Conservation (phyloP, 2,797 vertebrate species). For the Rhinella marina region DNA sequence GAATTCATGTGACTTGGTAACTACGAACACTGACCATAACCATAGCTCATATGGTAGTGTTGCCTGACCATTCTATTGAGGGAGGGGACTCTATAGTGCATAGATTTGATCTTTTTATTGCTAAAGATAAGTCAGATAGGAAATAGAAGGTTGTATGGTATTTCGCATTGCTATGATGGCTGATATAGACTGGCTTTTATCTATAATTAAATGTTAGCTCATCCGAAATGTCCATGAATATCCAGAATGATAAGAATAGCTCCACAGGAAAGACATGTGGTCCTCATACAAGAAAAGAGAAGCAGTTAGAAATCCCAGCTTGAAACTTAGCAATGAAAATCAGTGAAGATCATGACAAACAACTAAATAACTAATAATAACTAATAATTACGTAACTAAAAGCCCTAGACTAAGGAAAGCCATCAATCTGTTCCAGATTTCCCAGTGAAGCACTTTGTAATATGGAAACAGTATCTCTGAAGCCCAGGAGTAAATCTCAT, state of each 20-base stretch:
- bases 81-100: background rate
- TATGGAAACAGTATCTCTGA: background rate
- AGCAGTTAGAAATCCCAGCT: background rate
- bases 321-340: background rate
- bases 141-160: conserved; percentile 3
- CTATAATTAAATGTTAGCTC: background rate
- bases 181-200: background rate
- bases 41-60: too few relatives aligned
- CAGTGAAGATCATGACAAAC: background rate
- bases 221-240: too few relatives aligned
- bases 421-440: conserved; percentile 8
- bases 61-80: background rate
- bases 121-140: background rate
- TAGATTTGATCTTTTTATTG: background rate
- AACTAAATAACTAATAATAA: background rate
- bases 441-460: background rate
- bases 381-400: background rate
- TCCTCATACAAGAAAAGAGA: background rate
- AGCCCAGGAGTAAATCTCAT: background rate
- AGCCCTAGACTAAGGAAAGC: background rate
- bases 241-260: background rate
- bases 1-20: too few relatives aligned
- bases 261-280: conserved; percentile 16
- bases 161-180: background rate
- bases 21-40: background rate